Evolutionary conservation across 1,140 invertebrate genomes (phyloP), one percentile per base, ranked within the genome.

Genomic region (Drosophila lacertosa): DNA sequence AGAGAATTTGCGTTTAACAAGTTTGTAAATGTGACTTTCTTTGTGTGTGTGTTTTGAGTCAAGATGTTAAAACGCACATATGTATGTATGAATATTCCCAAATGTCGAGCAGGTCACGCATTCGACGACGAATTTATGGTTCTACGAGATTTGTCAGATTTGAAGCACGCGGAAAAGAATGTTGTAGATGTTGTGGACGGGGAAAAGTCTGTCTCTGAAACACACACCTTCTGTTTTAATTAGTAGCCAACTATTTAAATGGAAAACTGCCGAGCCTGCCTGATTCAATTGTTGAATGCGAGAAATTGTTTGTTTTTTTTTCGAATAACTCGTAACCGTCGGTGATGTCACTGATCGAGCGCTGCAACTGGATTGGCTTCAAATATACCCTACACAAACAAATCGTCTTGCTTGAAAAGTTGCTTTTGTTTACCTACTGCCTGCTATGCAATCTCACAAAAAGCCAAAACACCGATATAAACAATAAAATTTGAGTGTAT

Each of bases 321-420:
- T 57, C 16, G 18, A 47, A 50, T 63, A 72, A 57, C 35, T 64
- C 77, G 77, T 80, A 68, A 47, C 77, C 53, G 45, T 68, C 33
- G 68, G 77, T 64, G 69, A 81, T 76, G 67, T 76, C 77, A 50
- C 77, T 62, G 64, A 47, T 55, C 42, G n/a, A 62, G 59, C 33
- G 15, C 48, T 59, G 54, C 40, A 57, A 44, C 74, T 69, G 64
- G 33, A 73, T 59, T 44, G 11, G 22, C 18, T 20, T 13, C n/a
- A 39, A 48, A 22, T 35, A 26, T 20, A 13, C 35, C 35, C 35
- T 16, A 55, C 15, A 22, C 4, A 4, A 39, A 22, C 16, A 1
- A 33, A 20, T 10, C 5, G n/a, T 16, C 7, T 50, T 18, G 18
- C 0, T 44, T 18, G 15, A 39, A 13, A 39, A 15, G 5, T 39